Base-by-base conservation (phyloP, 2,888 invertebrate species). In the Anarsia innoxiella region DNA sequence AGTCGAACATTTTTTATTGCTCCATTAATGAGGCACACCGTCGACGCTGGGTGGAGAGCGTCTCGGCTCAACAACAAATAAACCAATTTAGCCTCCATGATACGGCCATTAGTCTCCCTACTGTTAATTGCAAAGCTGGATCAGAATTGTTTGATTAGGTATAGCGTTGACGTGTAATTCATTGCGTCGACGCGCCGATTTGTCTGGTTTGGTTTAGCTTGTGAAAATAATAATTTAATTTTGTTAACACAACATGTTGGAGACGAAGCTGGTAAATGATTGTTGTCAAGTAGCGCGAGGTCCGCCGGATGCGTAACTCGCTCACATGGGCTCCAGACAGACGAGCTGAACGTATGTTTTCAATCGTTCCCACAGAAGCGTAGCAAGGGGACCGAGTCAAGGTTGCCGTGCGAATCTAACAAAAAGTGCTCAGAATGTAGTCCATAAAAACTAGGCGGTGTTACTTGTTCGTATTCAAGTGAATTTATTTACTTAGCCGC, bases 1-100 rank as follows among this genome's bases (percentile, higher is more conserved):
- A 76, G 78, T 77, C 82, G 80, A 82, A 78, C 76, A 74, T 80
- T 83, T 83, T 83, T 83, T 83, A 83, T 80, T 78, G 74, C 77
- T 71, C 76, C 67, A 80, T 80, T 78, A 80, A 82, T 76, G 80
- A 82, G 80, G 83, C 82, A 77, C 80, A 66, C 69, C 61, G 71
- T 61, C 67, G 60, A 56, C 64, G 59, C 54, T 68, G 79, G 79
- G 79, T 80, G 78, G 75, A 75, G 66, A 74, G 68, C 66, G n/a
- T 67, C 51, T 37, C 40, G 14, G 12, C 61, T 68, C 61, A 56
- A 51, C 54, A 59, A 67, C 71, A 71, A 76, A 76, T 71, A 74
- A 72, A 70, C 62, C 59, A 64, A 65, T 70, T 65, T 59, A 61
- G 61, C 62, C 61, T 62, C 60, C 59, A 67, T 61, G 61, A 71